Conservation (phyloP, 2,113 vertebrate species). For the Lontra canadensis region DNA sequence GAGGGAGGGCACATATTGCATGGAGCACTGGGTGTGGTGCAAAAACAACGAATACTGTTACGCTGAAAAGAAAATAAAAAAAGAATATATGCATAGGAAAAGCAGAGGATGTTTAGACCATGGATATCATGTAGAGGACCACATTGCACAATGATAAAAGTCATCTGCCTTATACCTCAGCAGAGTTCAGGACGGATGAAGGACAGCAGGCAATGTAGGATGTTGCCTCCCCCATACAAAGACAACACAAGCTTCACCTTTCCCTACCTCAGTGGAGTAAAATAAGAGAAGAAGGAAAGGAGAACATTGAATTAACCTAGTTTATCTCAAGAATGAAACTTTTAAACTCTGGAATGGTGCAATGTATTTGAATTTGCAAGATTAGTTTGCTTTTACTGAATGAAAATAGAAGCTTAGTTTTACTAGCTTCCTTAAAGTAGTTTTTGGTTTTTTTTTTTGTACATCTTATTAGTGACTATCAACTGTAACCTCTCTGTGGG, state of each 20-base stretch:
- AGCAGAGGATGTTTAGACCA: not conserved
- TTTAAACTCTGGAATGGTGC: not conserved
- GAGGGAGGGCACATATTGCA: too few species aligned
- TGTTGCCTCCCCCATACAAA: not conserved
- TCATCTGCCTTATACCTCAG: not conserved
- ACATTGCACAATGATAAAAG: not conserved
- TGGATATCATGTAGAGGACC: not conserved
- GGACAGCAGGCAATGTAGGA: rapidly evolving
- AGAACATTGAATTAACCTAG: not conserved
- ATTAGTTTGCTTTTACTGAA: not conserved
- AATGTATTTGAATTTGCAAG: not conserved
- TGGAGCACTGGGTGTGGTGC: too few species aligned
- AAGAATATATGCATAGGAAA: not conserved
- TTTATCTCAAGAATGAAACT: not conserved
- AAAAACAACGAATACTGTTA: too few species aligned
- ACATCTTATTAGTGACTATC: not conserved
- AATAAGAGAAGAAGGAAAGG: not conserved
- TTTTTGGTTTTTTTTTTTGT: not conserved
- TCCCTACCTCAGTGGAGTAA: not conserved
- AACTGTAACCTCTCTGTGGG: not conserved
- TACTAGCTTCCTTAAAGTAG: not conserved
- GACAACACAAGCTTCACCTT: not conserved
- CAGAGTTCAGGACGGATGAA: not conserved
- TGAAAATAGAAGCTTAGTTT: not conserved
- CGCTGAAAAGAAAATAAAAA: too few species aligned